Percentiles rank a stretch among this genome's conserved stretches.
These are phyloP conservation scores for Polyommatus icarus DNA, from an alignment of 2,888 invertebrate species.

Conservation along the genomic window DNA sequence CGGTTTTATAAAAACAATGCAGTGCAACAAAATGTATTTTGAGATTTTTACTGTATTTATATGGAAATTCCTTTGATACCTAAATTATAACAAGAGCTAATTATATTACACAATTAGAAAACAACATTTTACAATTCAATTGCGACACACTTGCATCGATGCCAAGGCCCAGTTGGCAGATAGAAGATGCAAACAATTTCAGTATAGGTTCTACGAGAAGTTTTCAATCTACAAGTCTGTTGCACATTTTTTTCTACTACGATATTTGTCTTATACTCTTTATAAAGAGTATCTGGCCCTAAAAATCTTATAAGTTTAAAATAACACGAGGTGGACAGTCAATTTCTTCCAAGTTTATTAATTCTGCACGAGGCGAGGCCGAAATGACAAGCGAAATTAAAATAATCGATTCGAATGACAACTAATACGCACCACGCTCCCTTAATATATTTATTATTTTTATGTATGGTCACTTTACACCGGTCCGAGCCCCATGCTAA, in stretches of 20 bases:
- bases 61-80: not conserved
- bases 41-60: not conserved
- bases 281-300: not conserved
- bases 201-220: not conserved
- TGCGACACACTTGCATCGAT: conserved; percentile 29
- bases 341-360: too few relatives aligned
- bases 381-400: too few relatives aligned
- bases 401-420: too few relatives aligned
- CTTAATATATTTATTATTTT: too few relatives aligned
- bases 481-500: too few relatives aligned
- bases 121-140: conserved; percentile 18
- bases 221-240: not conserved
- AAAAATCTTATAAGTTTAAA: not conserved
- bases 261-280: not conserved
- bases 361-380: too few relatives aligned
- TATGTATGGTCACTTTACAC: too few relatives aligned
- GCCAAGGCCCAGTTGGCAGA: conserved; percentile 32
- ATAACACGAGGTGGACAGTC: too few relatives aligned
- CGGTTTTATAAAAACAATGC: not conserved
- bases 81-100: not conserved
- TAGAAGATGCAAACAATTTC: conserved; percentile 16
- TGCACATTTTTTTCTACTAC: not conserved
- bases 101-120: conserved; percentile 32
- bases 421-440: too few relatives aligned
- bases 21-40: not conserved